These are phyloP conservation scores for Bradypus variegatus DNA, from an alignment of 2,797 vertebrate species.

Conservation along the genomic window DNA sequence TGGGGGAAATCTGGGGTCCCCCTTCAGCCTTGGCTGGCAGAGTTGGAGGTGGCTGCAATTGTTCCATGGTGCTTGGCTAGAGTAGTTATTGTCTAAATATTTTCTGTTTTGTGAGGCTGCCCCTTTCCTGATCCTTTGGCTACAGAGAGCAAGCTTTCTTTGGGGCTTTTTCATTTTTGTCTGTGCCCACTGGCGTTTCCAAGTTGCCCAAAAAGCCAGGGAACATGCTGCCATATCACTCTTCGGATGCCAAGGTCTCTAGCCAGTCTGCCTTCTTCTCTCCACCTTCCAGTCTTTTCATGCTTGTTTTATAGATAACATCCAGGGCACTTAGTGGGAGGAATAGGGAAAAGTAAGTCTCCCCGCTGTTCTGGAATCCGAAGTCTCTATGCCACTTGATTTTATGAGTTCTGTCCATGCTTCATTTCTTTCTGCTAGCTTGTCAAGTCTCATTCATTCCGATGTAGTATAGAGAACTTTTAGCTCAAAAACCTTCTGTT, in stretches of 20 bases:
- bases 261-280: not conserved
- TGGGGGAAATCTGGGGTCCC: not conserved
- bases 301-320: not conserved
- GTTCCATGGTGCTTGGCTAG: not conserved
- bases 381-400: not conserved
- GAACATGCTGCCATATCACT: not conserved
- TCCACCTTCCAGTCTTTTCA: not conserved
- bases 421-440: conserved; percentile 22
- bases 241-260: not conserved
- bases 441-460: conserved; percentile 4
- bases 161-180: not conserved
- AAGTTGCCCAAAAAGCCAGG: not conserved
- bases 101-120: not conserved
- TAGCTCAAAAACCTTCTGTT: not conserved
- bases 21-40: not conserved
- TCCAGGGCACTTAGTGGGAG: not conserved
- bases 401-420: not conserved
- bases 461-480: not conserved
- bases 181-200: not conserved
- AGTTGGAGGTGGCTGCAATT: not conserved
- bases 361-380: not conserved
- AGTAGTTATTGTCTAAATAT: not conserved
- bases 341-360: not conserved
- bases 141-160: not conserved
- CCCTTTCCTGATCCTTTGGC: not conserved